Percentiles rank a stretch among this genome's conserved stretches.
Evolutionary conservation across 2,888 invertebrate species (phyloP).

Genomic region (Yponomeuta evonymella): DNA sequence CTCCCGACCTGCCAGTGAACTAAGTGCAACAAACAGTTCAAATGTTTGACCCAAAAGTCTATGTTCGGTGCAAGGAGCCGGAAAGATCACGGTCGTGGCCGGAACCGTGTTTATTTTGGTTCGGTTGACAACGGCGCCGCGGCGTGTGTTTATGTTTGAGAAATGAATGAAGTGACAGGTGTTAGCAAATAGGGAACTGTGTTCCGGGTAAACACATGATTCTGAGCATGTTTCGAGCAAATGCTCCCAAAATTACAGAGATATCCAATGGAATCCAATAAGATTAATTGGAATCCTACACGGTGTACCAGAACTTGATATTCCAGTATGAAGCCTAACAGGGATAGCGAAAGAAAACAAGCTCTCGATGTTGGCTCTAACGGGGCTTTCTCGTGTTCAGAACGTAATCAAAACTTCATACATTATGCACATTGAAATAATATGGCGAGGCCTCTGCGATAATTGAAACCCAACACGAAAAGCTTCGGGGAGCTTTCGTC

Average conservation of each 20-base stretch:
- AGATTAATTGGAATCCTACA: background rate
- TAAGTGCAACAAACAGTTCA: slow-evolving; percentile 52
- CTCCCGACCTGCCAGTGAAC: slow-evolving; percentile 38
- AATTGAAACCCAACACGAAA: slow-evolving; percentile 1
- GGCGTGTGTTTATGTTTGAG: slow-evolving; percentile 48
- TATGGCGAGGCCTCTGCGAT: background rate
- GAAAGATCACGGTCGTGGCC: slow-evolving; percentile 35
- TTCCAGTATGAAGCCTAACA: background rate
- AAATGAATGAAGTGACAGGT: slow-evolving; percentile 17
- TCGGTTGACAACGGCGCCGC: slow-evolving; percentile 57
- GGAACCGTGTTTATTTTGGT: slow-evolving; percentile 57
- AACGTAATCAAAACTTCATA: slow-evolving; percentile 2
- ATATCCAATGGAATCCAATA: background rate
- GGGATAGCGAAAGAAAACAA: background rate
- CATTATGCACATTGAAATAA: slow-evolving; percentile 1
- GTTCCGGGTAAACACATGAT: background rate
- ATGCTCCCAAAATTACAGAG: background rate
- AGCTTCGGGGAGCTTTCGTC: background rate
- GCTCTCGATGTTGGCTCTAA: background rate
- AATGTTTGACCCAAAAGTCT: slow-evolving; percentile 26
- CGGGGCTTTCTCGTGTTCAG: background rate
- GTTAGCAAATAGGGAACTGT: background rate
- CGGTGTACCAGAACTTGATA: background rate
- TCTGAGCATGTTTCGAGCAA: background rate
- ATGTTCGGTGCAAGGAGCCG: slow-evolving; percentile 26